These are phyloP conservation scores for Parazoanthus darwini DNA, from an alignment of 92 coral and sea anemone species.

Conservation along the genomic window DNA sequence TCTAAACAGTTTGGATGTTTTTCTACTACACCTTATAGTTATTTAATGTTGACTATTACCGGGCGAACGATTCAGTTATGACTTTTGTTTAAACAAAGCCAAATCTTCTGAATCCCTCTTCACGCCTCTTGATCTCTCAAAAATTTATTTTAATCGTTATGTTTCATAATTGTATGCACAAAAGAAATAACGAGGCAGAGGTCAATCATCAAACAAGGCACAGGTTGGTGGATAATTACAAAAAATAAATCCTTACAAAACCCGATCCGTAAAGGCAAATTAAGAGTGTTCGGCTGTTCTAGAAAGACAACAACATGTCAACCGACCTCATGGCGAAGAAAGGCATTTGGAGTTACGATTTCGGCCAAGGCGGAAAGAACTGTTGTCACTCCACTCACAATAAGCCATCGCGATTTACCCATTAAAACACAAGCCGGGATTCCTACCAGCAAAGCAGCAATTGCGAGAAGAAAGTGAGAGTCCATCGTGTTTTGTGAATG, in stretches of 20 bases:
- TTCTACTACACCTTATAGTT: too few species aligned
- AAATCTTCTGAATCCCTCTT: neutral
- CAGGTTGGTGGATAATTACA: neutral
- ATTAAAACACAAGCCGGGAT: slow-evolving; percentile 10
- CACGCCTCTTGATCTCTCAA: neutral
- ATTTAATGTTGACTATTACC: too few species aligned
- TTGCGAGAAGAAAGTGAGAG: neutral
- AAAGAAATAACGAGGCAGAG: neutral
- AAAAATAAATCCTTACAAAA: neutral
- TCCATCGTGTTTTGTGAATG: neutral
- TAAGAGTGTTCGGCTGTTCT: too few species aligned
- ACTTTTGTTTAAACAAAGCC: neutral
- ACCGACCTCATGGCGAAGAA: slow-evolving; percentile 19
- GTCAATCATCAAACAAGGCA: neutral
- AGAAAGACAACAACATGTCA: neutral
- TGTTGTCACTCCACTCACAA: slow-evolving; percentile 16
- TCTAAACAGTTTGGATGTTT: too few species aligned
- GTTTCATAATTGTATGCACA: neutral
- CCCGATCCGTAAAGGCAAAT: neutral
- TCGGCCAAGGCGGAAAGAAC: neutral
- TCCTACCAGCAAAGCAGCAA: neutral
- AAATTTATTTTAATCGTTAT: too few species aligned
- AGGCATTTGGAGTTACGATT: neutral
- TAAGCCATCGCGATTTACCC: slow-evolving; percentile 12
- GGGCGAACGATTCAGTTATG: neutral